phyloP scores from a whole-genome alignment of 1,140 invertebrate species.

The Phortica variegata region DNA sequence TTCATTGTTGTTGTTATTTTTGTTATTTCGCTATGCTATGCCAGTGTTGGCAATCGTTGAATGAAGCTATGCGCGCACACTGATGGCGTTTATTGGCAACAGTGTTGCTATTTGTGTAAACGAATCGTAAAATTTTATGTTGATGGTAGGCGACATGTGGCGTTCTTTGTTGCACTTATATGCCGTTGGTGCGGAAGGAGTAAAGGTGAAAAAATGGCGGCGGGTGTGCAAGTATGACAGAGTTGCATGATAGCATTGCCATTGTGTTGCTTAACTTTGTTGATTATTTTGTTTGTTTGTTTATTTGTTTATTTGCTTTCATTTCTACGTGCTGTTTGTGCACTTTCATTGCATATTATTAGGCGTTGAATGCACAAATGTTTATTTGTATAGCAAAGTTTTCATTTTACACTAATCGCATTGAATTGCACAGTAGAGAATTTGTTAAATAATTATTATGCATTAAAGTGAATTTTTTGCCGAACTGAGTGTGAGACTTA shows the following conservation, averaged over 20 bases:
- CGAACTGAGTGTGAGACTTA: background rate
- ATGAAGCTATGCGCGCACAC: too few relatives aligned
- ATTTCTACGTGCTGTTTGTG: background rate
- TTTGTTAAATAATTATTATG: constrained; percentile 26
- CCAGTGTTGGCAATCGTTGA: too few relatives aligned
- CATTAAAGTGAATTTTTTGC: background rate
- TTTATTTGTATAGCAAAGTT: constrained; percentile 12
- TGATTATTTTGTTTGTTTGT: background rate
- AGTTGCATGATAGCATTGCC: constrained; percentile 28
- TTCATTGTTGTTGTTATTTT: background rate
- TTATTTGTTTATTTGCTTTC: background rate
- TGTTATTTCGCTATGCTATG: too few relatives aligned
- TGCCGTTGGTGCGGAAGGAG: background rate
- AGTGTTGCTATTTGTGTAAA: constrained; percentile 53
- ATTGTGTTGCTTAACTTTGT: constrained; percentile 12
- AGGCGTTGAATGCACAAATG: background rate
- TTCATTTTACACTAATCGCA: constrained; percentile 5
- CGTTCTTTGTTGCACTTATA: background rate
- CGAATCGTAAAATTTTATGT: constrained; percentile 53
- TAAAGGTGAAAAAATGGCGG: background rate
- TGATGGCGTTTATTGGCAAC: constrained; percentile 45
- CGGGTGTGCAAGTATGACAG: constrained; percentile 14
- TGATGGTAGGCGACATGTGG: constrained; percentile 23
- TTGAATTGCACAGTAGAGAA: constrained; percentile 6
- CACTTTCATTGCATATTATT: background rate